Evolutionary conservation across 1,140 invertebrate genomes (phyloP).

Genomic region (Olivierus martensii): DNA sequence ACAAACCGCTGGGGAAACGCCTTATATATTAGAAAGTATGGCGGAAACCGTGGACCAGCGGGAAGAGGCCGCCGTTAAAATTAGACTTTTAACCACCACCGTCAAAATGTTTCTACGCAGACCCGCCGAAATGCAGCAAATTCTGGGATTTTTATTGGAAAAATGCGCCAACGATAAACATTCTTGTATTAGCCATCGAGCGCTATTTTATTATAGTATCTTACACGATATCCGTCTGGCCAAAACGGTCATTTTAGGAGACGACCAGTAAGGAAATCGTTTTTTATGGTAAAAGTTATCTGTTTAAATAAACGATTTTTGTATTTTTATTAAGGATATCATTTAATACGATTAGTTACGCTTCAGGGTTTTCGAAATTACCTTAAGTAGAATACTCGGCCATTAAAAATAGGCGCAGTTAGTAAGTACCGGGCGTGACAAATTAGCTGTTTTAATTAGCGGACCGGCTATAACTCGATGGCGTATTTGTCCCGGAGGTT

Average conservation of each 20-base stretch:
- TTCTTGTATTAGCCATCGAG: constrained; percentile 1
- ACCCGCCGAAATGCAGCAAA: constrained; percentile 8
- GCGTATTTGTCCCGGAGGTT: too few relatives aligned
- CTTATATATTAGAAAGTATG: constrained; percentile 8
- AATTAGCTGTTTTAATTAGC: too few relatives aligned
- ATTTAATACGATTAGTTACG: too few relatives aligned
- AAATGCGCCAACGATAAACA: not conserved
- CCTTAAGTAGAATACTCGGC: too few relatives aligned
- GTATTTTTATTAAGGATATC: too few relatives aligned
- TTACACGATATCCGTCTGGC: constrained; percentile 1
- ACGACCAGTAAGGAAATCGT: too few relatives aligned
- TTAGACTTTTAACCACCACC: not conserved
- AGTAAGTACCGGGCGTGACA: too few relatives aligned
- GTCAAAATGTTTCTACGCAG: constrained; percentile 5
- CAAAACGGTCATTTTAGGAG: not conserved
- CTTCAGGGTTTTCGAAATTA: too few relatives aligned
- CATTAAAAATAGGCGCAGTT: too few relatives aligned
- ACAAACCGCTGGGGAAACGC: constrained; percentile 1
- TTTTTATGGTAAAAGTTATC: too few relatives aligned
- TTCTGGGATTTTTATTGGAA: constrained; percentile 5
- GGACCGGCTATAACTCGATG: too few relatives aligned
- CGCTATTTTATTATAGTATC: constrained; percentile 3
- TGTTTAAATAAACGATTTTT: too few relatives aligned
- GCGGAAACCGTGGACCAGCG: not conserved
- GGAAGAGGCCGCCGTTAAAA: constrained; percentile 3